These are phyloP conservation scores for Agrotis puta DNA, from an alignment of 2,888 invertebrate species.

Conservation along the genomic window DNA sequence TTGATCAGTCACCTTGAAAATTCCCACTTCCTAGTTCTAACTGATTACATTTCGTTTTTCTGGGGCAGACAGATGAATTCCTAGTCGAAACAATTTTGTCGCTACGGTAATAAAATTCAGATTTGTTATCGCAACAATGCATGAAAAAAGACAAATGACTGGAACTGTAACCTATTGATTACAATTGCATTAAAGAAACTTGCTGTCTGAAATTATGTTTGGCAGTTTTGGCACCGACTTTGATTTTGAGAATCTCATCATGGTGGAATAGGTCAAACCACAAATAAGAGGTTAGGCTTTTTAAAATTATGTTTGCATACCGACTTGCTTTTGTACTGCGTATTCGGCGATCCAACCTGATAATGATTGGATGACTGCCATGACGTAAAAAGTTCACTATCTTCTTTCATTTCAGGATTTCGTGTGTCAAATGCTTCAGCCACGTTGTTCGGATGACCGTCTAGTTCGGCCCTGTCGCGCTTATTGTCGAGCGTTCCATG, in stretches of 20 bases:
- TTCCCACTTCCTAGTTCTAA: not conserved
- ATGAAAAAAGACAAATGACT: slow-evolving; percentile 46
- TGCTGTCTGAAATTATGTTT: slow-evolving; percentile 9
- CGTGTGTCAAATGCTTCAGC: slow-evolving; percentile 96
- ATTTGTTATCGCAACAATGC: slow-evolving; percentile 28
- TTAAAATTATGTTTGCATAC: not conserved
- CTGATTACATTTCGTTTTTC: not conserved
- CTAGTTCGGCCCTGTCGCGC: slow-evolving; percentile 94
- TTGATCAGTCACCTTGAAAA: not conserved
- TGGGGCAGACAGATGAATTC: not conserved
- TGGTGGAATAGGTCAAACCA: not conserved
- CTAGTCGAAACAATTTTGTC: not conserved
- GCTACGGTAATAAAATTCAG: slow-evolving; percentile 13
- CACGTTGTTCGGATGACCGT: slow-evolving; percentile 92
- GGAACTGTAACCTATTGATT: slow-evolving; percentile 51
- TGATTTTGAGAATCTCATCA: not conserved
- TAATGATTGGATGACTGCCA: too few relatives aligned
- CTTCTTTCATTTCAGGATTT: slow-evolving; percentile 91
- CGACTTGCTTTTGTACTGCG: too few relatives aligned
- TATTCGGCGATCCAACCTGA: too few relatives aligned
- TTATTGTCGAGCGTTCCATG: slow-evolving; percentile 96
- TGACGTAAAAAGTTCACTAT: not conserved
- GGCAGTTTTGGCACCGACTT: not conserved
- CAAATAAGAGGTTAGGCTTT: not conserved
- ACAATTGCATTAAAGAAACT: slow-evolving; percentile 23